phyloP scores from a whole-genome alignment of 1,140 invertebrate genomes.

The Plutomurus gul region DNA sequence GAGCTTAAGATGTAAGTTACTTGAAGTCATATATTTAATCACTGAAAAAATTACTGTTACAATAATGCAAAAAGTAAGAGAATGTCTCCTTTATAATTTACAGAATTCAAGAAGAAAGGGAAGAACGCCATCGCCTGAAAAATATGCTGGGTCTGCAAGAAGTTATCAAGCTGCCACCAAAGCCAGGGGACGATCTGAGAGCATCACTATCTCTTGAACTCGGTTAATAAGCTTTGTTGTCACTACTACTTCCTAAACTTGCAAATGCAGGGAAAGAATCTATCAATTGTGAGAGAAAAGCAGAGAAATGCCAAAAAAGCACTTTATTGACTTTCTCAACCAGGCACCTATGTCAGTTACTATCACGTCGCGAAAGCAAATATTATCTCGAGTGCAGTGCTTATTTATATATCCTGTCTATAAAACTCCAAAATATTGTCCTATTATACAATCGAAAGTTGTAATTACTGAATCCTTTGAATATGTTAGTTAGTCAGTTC shows the following conservation, averaged over 20 bases:
- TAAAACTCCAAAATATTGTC: neutral
- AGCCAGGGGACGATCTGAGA: constrained; percentile 54
- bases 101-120: constrained; percentile 94
- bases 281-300: constrained; percentile 9
- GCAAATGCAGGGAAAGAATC: constrained; percentile 2
- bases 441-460: neutral
- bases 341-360: constrained; percentile 41
- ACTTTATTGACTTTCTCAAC: constrained; percentile 48
- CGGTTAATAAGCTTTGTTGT: constrained; percentile 50
- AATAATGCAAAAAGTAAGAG: too few relatives aligned
- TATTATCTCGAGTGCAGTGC: neutral
- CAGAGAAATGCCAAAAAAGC: constrained; percentile 49
- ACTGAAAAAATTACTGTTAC: too few relatives aligned
- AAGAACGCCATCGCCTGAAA: constrained; percentile 83
- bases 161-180: constrained; percentile 54
- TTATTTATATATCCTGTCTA: neutral
- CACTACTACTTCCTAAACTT: constrained; percentile 32
- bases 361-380: constrained; percentile 28
- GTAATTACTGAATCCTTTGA: neutral
- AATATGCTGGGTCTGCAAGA: constrained; percentile 59
- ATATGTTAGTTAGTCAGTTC: neutral
- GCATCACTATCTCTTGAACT: constrained; percentile 54
- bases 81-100: neutral
- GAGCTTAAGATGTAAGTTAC: constrained; percentile 77
- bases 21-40: too few relatives aligned